Evolutionary conservation across 2,797 vertebrate species (phyloP), one percentile per base, ranked within the genome.

Genomic region (Limosa lapponica): DNA sequence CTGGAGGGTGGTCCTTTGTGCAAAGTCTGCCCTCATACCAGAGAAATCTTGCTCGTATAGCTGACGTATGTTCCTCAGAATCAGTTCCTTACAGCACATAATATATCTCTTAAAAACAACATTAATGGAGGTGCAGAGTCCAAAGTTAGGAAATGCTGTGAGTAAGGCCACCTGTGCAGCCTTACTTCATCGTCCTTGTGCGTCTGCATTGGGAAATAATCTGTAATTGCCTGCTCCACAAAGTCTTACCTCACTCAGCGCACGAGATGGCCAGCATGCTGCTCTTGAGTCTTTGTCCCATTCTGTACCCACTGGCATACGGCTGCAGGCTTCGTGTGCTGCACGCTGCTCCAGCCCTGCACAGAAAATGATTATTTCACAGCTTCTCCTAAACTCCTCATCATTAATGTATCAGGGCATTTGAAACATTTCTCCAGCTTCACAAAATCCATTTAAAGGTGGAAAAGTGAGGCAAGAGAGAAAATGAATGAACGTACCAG

Each of bases 91-190:
- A 30, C 32, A 61, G 79, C 61, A 78, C 3, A 5, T 24, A 82
- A 74, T 80, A 41, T 2, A 1, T 22, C 32, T 19, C 72, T 75
- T 73, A 70, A 79, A 89, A 95, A 73, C 51, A 82, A 69, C 13
- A 17, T 30, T 72, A 62, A 71, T 75, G 73, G 70, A 79, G 48
- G 43, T 57, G 32, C 0, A 0, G 82, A 84, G 58, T 4, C 46
- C 58, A 16, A 34, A 82, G 77, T 93, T 93, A 89, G 70, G 96
- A 94, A 95, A 84, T 20, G 43, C 61, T 88, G 8, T 69, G 66
- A 93, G 84, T 94, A 90, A 94, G 62, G 85, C 39, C 48, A 75
- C 69, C 73, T 72, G 23, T 75, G 58, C 69, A 78, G 54, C 54
- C 73, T 95, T 93, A 84, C 66, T 49, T 93, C 73, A 89, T 75